These are phyloP conservation scores for Astyanax mexicanus DNA, from an alignment of 2,797 vertebrate species.

Conservation along the genomic window DNA sequence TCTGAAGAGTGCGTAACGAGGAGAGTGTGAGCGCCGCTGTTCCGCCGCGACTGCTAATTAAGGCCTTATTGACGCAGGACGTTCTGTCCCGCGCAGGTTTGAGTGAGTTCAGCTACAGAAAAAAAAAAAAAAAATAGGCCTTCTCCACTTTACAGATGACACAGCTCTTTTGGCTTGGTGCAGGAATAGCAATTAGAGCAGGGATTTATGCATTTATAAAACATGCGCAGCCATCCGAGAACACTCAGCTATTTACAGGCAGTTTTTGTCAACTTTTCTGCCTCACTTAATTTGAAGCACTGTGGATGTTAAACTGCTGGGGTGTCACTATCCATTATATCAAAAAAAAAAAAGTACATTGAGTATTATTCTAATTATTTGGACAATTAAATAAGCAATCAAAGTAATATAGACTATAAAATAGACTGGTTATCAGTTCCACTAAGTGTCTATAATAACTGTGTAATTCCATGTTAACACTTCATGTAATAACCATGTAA, in stretches of 20 bases:
- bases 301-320: background rate
- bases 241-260: background rate
- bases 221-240: background rate
- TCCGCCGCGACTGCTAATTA: conserved; percentile 28
- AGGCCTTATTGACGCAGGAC: conserved; percentile 17
- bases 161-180: conserved; percentile 7
- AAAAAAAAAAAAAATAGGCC: too few species aligned
- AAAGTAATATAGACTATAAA: too few species aligned
- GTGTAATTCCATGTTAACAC: too few species aligned
- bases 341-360: too few species aligned
- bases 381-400: background rate
- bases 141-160: background rate
- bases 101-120: background rate
- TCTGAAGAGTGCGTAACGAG: background rate
- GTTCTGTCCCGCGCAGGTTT: background rate
- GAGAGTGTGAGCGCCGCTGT: background rate
- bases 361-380: background rate
- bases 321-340: background rate
- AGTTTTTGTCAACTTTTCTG: background rate
- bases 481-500: too few species aligned
- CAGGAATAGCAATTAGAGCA: conserved; percentile 15
- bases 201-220: conserved; percentile 61
- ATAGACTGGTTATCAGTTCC: too few species aligned
- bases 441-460: too few species aligned
- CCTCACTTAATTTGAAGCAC: background rate